phyloP scores from a whole-genome alignment of 2,888 invertebrate genomes.

The Fabriciana adippe region DNA sequence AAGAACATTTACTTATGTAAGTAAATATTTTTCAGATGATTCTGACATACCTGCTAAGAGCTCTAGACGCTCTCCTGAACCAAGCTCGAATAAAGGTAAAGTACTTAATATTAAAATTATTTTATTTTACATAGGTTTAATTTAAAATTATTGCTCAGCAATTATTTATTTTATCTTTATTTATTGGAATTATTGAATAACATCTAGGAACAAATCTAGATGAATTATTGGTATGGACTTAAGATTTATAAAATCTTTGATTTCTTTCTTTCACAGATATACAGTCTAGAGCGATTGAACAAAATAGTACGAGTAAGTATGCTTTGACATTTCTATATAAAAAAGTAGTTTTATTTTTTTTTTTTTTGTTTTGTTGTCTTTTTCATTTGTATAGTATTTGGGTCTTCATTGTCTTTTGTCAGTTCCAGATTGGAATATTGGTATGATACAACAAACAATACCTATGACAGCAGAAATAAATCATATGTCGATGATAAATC shows the following conservation, averaged over 20 bases:
- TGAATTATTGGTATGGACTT: too few relatives aligned
- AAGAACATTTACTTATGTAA: constrained; percentile 6
- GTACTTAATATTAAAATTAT: neutral
- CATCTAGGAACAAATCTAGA: too few relatives aligned
- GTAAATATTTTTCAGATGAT: constrained; percentile 52
- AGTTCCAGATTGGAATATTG: constrained; percentile 62
- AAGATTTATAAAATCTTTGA: neutral
- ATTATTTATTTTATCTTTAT: neutral
- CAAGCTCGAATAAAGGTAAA: constrained; percentile 48
- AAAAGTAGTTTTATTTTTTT: neutral
- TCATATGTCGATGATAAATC: constrained; percentile 31
- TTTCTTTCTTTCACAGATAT: constrained; percentile 25
- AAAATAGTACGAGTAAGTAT: constrained; percentile 51
- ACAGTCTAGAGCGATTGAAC: constrained; percentile 1
- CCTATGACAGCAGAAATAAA: constrained; percentile 19
- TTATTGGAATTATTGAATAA: neutral
- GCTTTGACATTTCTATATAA: neutral
- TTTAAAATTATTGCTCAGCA: too few relatives aligned
- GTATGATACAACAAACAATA: constrained; percentile 36
- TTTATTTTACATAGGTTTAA: neutral
- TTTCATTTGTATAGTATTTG: neutral
- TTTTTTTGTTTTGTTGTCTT: neutral
- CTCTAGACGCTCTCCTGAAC: constrained; percentile 43
- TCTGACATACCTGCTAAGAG: constrained; percentile 52
- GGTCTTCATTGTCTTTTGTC: constrained; percentile 13